These are phyloP conservation scores for Dicyrtoma fusca DNA, from an alignment of 2,888 invertebrate genomes.

Conservation along the genomic window DNA sequence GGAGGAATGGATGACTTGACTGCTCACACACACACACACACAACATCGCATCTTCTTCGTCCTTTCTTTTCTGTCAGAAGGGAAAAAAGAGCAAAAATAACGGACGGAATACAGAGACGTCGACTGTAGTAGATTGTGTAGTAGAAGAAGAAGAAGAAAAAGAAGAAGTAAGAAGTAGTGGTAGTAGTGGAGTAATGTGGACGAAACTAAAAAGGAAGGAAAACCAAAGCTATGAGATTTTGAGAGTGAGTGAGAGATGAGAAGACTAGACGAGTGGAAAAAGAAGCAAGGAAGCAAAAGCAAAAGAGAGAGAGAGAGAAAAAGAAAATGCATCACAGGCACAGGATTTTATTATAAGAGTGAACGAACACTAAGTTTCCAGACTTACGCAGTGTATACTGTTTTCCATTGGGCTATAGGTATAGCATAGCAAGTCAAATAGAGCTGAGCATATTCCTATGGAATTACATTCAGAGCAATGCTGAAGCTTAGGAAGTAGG, in stretches of 20 bases:
- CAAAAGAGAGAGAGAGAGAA: background rate
- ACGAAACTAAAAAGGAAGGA: background rate
- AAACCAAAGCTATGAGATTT: background rate
- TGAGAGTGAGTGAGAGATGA: constrained; percentile 3
- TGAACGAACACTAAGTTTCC: constrained; percentile 3
- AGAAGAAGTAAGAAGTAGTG: background rate
- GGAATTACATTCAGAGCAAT: no score
- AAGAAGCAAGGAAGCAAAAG: background rate
- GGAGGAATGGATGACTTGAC: constrained; percentile 29
- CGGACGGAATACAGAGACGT: background rate
- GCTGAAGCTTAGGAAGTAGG: no score
- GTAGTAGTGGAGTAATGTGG: no score
- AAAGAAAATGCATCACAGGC: no score
- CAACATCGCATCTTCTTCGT: constrained; percentile 13
- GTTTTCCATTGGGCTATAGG: no score
- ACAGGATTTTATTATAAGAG: constrained; percentile 23
- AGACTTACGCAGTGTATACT: no score
- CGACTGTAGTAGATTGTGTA: background rate
- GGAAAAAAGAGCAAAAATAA: background rate
- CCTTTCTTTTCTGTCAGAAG: background rate
- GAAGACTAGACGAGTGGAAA: background rate
- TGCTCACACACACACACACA: no score
- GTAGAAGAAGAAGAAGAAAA: background rate
- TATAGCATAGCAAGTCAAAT: no score
- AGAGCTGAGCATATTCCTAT: no score